Conservation (phyloP, 2,888 invertebrate genomes). For the Mesoligia furuncula region DNA sequence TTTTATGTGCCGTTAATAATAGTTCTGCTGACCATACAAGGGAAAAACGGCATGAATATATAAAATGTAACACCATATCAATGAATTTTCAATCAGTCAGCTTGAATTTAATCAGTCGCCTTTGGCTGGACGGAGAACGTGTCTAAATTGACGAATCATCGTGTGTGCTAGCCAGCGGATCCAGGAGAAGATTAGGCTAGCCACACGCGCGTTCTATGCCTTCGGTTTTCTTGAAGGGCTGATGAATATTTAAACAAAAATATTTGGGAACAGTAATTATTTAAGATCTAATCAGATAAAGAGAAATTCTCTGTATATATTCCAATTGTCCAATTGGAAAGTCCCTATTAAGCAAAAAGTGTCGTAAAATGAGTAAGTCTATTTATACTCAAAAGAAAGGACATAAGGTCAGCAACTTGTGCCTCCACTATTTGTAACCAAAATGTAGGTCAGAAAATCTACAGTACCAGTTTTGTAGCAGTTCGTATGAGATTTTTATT, state of each 20-base stretch:
- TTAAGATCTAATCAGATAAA: neutral
- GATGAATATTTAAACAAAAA: neutral
- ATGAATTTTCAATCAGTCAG: conserved; percentile 42
- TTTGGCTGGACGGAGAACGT: neutral
- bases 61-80: conserved; percentile 28
- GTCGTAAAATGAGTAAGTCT: neutral
- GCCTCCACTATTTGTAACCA: too few relatives aligned
- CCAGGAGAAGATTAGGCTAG: conserved; percentile 1
- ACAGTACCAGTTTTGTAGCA: too few relatives aligned
- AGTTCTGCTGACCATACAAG: conserved; percentile 29
- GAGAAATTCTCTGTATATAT: too few relatives aligned
- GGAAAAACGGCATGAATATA: conserved; percentile 19
- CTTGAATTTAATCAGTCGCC: conserved; percentile 31
- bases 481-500: too few relatives aligned
- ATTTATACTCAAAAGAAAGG: neutral
- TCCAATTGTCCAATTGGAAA: too few relatives aligned
- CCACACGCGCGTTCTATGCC: neutral
- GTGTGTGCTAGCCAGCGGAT: neutral
- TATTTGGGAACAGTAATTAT: neutral
- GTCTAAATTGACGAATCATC: conserved; percentile 37
- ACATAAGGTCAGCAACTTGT: too few relatives aligned
- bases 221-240: neutral
- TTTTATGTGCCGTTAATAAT: conserved; percentile 37
- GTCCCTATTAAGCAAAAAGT: neutral
- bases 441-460: too few relatives aligned